A percentile compares a stretch with the other conserved stretches of the same genome.
Conservation (phyloP, 1,140 invertebrate genomes). For the Fopius arisanus region DNA sequence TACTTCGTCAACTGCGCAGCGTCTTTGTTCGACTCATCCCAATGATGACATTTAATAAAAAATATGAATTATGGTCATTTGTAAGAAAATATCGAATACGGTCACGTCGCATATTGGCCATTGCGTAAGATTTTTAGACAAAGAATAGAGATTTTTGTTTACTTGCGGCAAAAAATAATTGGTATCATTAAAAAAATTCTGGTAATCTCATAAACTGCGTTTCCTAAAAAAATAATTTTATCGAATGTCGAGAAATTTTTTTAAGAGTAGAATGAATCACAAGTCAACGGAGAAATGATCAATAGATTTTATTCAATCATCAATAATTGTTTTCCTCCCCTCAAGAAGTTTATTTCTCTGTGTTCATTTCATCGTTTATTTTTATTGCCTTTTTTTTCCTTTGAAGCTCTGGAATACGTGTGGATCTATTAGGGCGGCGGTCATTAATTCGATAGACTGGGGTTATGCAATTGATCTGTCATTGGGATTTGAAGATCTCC, state of each 20-base stretch:
- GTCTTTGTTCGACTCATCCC: constrained; percentile 19
- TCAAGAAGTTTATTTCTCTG: no score
- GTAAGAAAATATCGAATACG: constrained; percentile 17
- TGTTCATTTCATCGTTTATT: no score
- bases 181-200: no score
- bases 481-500: neutral
- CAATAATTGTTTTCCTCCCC: no score
- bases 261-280: no score
- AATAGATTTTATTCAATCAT: no score
- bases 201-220: no score
- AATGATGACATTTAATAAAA: neutral
- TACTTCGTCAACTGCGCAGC: constrained; percentile 1
- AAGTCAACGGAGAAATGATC: no score
- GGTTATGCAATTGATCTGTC: neutral
- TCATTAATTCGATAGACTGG: neutral
- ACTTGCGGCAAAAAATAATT: no score
- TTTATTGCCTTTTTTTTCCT: neutral
- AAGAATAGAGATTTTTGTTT: neutral
- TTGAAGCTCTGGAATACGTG: no score
- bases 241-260: no score
- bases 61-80: constrained; percentile 1
- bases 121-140: neutral
- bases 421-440: neutral
- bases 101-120: neutral
- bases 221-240: no score